Percentiles rank a stretch among this genome's conserved stretches.
These are phyloP conservation scores for Pipra filicauda DNA, from an alignment of 2,113 vertebrate genomes.

Conservation along the genomic window DNA sequence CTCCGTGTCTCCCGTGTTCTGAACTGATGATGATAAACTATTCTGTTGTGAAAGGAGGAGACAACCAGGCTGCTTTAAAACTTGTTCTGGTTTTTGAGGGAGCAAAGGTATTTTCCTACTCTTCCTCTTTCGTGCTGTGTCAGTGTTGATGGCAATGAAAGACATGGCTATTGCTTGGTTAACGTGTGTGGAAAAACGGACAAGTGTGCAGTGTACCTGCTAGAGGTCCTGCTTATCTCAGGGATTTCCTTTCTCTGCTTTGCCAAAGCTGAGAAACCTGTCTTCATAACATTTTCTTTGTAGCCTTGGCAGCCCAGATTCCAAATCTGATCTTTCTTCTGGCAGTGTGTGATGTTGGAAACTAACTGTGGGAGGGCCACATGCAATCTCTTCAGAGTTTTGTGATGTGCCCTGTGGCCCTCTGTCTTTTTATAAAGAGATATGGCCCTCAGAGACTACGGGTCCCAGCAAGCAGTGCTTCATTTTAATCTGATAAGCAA, in stretches of 20 bases:
- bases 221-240: background rate
- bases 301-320: background rate
- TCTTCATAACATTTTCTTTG: background rate
- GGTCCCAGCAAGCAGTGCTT: conserved; percentile 46
- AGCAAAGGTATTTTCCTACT: background rate
- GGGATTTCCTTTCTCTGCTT: background rate
- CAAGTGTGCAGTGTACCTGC: background rate
- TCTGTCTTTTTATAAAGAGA: background rate
- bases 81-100: background rate
- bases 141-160: background rate
- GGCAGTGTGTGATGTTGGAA: background rate
- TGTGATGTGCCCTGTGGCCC: conserved; percentile 28
- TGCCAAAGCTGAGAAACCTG: background rate
- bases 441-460: background rate
- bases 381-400: background rate
- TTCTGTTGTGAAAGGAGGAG: background rate
- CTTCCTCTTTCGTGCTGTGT: background rate
- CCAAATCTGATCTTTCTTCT: conserved; percentile 7
- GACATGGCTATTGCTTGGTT: background rate
- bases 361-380: background rate
- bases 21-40: background rate
- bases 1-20: background rate
- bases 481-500: conserved; percentile 48
- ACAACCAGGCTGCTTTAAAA: background rate
- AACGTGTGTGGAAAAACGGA: background rate